Conservation (phyloP, 2,113 vertebrate genomes). For the Sebastes fasciatus region DNA sequence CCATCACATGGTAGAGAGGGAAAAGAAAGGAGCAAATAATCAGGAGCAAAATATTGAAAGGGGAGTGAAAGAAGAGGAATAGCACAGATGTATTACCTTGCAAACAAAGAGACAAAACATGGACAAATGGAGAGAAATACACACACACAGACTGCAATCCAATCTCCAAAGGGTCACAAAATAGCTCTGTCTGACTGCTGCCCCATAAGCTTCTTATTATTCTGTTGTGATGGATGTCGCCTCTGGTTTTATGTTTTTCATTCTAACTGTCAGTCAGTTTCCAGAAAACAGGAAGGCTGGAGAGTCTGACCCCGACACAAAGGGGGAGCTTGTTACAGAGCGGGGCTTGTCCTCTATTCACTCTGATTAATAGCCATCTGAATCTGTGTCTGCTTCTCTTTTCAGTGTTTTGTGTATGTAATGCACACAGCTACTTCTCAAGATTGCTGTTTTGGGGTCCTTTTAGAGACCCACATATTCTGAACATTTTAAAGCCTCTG, state of each 20-base stretch:
- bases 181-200: conserved; percentile 10
- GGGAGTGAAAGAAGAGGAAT: neutral
- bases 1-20: conserved; percentile 36
- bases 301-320: conserved; percentile 67
- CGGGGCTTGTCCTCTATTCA: conserved; percentile 33
- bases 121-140: neutral
- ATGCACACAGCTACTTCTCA: neutral
- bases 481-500: neutral
- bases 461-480: neutral
- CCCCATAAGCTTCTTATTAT: conserved; percentile 29
- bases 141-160: neutral
- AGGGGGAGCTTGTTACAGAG: conserved; percentile 66
- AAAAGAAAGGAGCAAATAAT: neutral
- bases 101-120: conserved; percentile 30
- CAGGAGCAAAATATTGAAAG: neutral
- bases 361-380: conserved; percentile 14
- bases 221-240: conserved; percentile 44
- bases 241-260: conserved; percentile 34
- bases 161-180: conserved; percentile 18
- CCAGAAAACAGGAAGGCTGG: conserved; percentile 68
- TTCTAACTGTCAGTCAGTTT: conserved; percentile 59
- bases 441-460: neutral
- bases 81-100: conserved; percentile 6
- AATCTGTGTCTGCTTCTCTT: conserved; percentile 43
- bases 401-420: neutral